Evolutionary conservation across 2,888 invertebrate species (phyloP).

Genomic region (Podabrus alpinus): DNA sequence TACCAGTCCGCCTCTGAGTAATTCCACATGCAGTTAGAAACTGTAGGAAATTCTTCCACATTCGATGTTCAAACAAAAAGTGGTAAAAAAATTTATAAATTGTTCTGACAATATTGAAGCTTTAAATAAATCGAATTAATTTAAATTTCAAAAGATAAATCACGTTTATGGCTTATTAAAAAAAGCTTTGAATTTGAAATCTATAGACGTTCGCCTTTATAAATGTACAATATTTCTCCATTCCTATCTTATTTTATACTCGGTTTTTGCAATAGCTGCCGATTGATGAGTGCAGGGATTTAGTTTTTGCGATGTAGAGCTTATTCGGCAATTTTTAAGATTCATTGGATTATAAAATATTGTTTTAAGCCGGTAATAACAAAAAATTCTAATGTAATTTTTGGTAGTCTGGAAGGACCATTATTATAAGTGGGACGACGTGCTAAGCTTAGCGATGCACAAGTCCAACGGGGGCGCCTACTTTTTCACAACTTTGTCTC

Average conservation of each 20-base stretch:
- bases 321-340: background rate
- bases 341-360: background rate
- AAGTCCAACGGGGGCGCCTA: conserved; percentile 23
- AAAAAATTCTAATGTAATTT: conserved; percentile 28
- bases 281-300: background rate
- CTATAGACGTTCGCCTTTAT: background rate
- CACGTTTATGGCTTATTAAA: background rate
- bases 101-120: background rate
- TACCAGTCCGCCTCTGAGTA: no score
- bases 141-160: background rate
- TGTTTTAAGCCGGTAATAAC: background rate
- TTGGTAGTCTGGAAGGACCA: conserved; percentile 23
- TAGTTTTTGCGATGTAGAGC: background rate
- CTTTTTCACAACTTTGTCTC: conserved; percentile 24
- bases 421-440: conserved; percentile 30
- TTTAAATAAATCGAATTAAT: background rate
- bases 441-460: conserved; percentile 26
- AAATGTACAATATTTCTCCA: background rate
- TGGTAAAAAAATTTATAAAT: background rate
- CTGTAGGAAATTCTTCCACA: no score
- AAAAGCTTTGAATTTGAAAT: background rate
- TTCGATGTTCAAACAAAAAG: background rate
- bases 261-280: background rate
- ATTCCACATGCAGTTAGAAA: no score
- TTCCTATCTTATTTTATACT: background rate